A percentile compares a stretch with the other conserved stretches of the same genome.
These are phyloP conservation scores for Falco cherrug DNA, from an alignment of 2,797 vertebrate genomes.

Conservation along the genomic window DNA sequence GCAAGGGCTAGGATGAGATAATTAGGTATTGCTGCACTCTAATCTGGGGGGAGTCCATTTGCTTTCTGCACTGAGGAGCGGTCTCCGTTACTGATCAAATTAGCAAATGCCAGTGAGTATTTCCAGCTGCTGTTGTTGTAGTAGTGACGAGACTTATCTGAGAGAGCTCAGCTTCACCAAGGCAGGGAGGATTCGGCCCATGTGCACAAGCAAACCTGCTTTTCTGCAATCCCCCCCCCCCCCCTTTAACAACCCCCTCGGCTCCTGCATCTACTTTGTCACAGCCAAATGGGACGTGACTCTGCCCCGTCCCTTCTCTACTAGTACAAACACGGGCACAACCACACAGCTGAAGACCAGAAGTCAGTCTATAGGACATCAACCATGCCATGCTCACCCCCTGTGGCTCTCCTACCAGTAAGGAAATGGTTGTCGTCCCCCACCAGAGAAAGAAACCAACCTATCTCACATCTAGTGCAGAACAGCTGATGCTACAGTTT, in stretches of 20 bases:
- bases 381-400: not conserved
- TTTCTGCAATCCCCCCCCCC: not conserved
- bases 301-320: not conserved
- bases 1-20: not conserved
- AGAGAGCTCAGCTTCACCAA: not conserved
- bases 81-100: not conserved
- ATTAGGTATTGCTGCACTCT: not conserved
- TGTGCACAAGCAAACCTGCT: not conserved
- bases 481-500: not conserved
- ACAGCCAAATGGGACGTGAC: rapidly evolving
- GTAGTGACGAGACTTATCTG: not conserved
- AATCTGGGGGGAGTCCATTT: not conserved
- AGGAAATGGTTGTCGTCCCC: not conserved
- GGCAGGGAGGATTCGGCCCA: not conserved
- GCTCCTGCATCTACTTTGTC: not conserved
- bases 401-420: not conserved
- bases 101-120: not conserved
- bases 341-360: no score
- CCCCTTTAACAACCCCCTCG: not conserved
- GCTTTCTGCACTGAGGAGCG: not conserved
- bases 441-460: not conserved
- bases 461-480: not conserved
- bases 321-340: rapidly evolving
- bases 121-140: not conserved
- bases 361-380: not conserved